phyloP scores from a whole-genome alignment of 2,888 invertebrate species.

The Aphodius sticticus region DNA sequence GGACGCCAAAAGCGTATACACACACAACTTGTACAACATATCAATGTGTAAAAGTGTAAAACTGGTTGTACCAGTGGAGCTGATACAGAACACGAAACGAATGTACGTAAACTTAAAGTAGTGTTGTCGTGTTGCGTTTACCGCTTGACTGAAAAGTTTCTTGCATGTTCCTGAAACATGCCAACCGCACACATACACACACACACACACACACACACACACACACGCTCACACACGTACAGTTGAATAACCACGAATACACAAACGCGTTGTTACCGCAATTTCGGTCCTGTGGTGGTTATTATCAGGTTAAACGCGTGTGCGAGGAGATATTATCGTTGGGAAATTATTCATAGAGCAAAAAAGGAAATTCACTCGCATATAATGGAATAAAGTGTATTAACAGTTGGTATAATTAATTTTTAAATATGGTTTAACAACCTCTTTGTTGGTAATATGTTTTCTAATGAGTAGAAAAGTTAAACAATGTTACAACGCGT shows the following conservation, averaged over 20 bases:
- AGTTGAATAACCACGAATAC: conserved; percentile 4
- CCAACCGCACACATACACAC: conserved; percentile 12
- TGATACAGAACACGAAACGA: neutral
- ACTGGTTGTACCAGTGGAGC: neutral
- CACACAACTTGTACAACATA: neutral
- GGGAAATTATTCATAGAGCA: neutral
- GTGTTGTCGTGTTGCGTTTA: conserved; percentile 21
- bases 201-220: neutral
- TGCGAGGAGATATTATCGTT: neutral
- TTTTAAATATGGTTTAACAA: no score
- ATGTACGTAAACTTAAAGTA: neutral
- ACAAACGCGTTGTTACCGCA: neutral
- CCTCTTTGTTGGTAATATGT: no score
- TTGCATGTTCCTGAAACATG: conserved; percentile 21
- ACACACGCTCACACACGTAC: neutral
- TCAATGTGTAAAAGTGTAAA: conserved; percentile 4
- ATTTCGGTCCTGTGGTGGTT: neutral
- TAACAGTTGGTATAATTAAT: no score
- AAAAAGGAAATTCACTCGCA: no score
- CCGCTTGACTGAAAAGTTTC: conserved; percentile 22
- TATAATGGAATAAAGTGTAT: no score
- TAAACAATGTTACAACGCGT: no score
- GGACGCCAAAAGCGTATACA: neutral
- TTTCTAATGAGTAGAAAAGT: no score
- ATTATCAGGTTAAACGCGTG: neutral